phyloP scores from a whole-genome alignment of 2,797 vertebrate species.

The Lepilemur ruficaudatus region DNA sequence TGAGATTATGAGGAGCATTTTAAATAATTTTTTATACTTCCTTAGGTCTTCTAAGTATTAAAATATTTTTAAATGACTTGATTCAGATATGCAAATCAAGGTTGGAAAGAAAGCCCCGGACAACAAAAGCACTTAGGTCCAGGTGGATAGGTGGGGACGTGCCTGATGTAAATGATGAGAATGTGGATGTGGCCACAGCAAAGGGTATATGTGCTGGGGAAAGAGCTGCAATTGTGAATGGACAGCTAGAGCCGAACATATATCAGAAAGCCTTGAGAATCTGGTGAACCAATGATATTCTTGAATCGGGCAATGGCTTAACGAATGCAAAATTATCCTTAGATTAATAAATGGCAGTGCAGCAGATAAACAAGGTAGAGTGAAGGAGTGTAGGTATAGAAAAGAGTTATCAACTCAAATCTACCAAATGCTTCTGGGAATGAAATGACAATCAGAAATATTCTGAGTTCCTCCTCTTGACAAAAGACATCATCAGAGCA shows the following conservation, averaged over 20 bases:
- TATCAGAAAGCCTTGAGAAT: background rate
- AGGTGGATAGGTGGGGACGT: background rate
- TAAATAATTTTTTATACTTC: background rate
- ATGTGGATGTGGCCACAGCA: no score
- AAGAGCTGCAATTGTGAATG: background rate
- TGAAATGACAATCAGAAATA: constrained; percentile 32
- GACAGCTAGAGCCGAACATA: background rate
- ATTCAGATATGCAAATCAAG: background rate
- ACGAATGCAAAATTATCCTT: background rate
- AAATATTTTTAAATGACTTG: background rate
- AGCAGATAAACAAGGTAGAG: background rate
- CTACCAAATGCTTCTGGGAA: constrained; percentile 13
- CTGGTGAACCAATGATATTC: background rate
- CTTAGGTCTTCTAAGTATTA: background rate
- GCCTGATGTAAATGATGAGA: background rate
- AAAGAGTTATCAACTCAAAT: constrained; percentile 1
- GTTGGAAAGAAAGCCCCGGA: background rate
- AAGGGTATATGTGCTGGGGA: background rate
- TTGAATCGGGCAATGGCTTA: background rate
- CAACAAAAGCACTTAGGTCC: background rate
- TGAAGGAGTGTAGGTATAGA: background rate
- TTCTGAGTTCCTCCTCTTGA: constrained; percentile 4
- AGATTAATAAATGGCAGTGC: background rate
- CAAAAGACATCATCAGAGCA: constrained; percentile 8
- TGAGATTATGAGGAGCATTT: background rate